Conservation (phyloP, 2,888 invertebrate species). For the Phaedon cochleariae region DNA sequence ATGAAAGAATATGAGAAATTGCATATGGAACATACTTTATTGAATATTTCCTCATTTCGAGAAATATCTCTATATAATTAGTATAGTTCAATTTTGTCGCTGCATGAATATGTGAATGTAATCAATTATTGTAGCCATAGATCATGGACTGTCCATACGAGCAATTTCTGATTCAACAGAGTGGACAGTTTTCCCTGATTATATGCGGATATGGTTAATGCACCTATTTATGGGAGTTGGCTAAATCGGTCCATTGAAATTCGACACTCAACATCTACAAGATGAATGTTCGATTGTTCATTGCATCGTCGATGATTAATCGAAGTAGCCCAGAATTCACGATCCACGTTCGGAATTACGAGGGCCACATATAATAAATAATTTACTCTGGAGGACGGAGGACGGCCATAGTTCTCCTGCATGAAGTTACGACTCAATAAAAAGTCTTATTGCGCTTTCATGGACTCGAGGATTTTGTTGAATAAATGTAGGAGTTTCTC, state of each 20-base stretch:
- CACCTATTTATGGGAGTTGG: slow-evolving; percentile 25
- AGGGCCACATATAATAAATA: not conserved
- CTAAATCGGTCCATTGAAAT: slow-evolving; percentile 27
- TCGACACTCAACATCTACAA: slow-evolving; percentile 30
- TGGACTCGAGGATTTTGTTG: not conserved
- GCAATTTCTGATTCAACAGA: slow-evolving; percentile 23
- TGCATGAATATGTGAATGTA: not conserved
- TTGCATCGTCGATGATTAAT: too few relatives aligned
- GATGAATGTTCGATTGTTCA: slow-evolving; percentile 27
- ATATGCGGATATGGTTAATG: slow-evolving; percentile 27
- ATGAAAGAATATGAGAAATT: too few relatives aligned
- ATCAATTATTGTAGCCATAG: not conserved
- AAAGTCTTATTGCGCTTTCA: not conserved
- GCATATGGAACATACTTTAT: too few relatives aligned
- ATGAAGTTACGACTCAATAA: not conserved
- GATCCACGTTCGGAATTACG: not conserved
- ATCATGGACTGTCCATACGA: slow-evolving; percentile 26
- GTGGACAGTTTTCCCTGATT: slow-evolving; percentile 26
- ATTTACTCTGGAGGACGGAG: not conserved
- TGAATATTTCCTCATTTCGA: too few relatives aligned
- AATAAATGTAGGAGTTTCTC: not conserved
- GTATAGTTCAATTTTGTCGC: too few relatives aligned
- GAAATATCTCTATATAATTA: too few relatives aligned
- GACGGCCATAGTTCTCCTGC: not conserved
- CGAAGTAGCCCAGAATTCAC: not conserved